Evolutionary conservation across 2,113 vertebrate genomes (phyloP).

Genomic region (Ptilorrhoa leucosticta): DNA sequence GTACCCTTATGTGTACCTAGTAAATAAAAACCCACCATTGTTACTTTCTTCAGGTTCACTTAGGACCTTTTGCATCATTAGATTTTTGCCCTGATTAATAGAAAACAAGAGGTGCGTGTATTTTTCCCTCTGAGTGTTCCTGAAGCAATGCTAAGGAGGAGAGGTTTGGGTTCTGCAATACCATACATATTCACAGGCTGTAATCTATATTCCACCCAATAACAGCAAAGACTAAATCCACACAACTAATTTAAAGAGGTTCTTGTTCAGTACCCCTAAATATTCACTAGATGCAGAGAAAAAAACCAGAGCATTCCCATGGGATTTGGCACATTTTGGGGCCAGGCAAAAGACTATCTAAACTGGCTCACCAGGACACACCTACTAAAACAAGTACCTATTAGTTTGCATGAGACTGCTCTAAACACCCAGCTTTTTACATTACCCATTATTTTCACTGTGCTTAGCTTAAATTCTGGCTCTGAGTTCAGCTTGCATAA

Average conservation of each 20-base stretch:
- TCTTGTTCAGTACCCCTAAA: background rate
- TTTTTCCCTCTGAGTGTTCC: background rate
- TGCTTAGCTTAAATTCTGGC: background rate
- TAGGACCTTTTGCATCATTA: background rate
- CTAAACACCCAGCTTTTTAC: background rate
- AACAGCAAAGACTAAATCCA: background rate
- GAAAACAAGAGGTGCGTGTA: background rate
- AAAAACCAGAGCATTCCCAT: background rate
- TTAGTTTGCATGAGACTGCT: background rate
- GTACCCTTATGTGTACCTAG: background rate
- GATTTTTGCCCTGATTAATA: background rate
- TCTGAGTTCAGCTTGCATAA: background rate
- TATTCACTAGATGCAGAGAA: background rate
- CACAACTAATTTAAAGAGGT: background rate
- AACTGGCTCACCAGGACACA: background rate
- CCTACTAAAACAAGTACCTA: background rate
- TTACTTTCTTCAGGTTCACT: background rate
- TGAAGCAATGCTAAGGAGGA: background rate
- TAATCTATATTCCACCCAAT: background rate
- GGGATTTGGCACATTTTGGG: background rate
- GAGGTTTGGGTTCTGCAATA: background rate
- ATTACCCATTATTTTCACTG: background rate
- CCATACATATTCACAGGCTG: background rate
- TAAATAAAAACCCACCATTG: fast-evolving
- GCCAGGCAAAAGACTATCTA: background rate